Percentiles rank a stretch among this genome's conserved stretches.
phyloP scores from a whole-genome alignment of 64 coral and sea anemone genomes.

The Actinia tenebrosa region DNA sequence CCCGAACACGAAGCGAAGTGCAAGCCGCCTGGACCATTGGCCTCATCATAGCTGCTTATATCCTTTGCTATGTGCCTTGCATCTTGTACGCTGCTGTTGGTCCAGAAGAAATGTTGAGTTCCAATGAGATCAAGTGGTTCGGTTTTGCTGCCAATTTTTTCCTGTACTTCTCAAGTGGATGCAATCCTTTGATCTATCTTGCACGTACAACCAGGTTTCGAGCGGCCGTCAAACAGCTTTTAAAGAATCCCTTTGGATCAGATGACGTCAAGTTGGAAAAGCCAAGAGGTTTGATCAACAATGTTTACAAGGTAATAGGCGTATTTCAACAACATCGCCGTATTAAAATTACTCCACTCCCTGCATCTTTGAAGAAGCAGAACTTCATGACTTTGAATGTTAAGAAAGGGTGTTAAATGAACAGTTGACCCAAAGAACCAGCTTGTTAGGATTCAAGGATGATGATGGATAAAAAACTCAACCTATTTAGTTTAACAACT shows the following conservation, averaged over 20 bases:
- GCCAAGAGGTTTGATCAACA: neutral
- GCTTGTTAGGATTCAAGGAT: too few relatives aligned
- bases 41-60: neutral
- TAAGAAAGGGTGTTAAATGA: too few relatives aligned
- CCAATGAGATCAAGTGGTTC: neutral
- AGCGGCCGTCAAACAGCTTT: conserved; percentile 2
- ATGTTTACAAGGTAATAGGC: too few relatives aligned
- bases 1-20: neutral
- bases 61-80: neutral
- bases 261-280: neutral
- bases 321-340: too few relatives aligned
- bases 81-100: neutral
- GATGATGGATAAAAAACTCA: too few relatives aligned
- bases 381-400: too few relatives aligned
- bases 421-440: too few relatives aligned
- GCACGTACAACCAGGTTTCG: conserved; percentile 19
- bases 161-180: neutral
- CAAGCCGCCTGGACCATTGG: neutral
- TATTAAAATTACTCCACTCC: too few relatives aligned
- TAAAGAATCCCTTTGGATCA: conserved; percentile 1
- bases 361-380: too few relatives aligned
- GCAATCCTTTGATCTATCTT: neutral
- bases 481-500: too few relatives aligned
- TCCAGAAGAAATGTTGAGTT: neutral
- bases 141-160: conserved; percentile 9